These are phyloP conservation scores for Sardina pilchardus DNA, from an alignment of 2,113 vertebrate genomes.

Conservation along the genomic window DNA sequence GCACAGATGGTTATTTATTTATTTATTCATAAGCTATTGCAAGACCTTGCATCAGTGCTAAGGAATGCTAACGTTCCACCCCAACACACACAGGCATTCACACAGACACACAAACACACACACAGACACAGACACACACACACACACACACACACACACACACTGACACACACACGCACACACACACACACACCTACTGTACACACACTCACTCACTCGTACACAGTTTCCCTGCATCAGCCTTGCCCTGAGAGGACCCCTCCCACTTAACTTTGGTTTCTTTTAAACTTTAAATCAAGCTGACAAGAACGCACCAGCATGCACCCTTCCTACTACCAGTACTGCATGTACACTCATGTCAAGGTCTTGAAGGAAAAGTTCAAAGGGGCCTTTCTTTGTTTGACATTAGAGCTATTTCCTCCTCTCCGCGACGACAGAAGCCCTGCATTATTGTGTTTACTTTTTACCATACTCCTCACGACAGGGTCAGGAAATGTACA, in stretches of 20 bases:
- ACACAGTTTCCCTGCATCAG: no score
- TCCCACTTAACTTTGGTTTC: neutral
- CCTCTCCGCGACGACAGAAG: neutral
- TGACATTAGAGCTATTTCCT: neutral
- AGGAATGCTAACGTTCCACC: neutral
- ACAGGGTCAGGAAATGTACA: constrained; percentile 18
- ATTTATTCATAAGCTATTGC: neutral
- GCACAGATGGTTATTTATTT: neutral
- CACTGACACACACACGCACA: no score
- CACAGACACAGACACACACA: neutral
- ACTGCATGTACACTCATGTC: neutral
- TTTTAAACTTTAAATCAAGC: neutral
- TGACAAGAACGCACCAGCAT: neutral
- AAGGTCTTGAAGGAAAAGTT: neutral
- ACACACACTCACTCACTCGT: neutral
- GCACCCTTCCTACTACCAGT: neutral
- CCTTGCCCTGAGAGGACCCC: neutral
- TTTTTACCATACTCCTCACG: neutral
- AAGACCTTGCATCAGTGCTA: neutral
- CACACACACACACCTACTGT: neutral
- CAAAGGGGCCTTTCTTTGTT: neutral
- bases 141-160: neutral
- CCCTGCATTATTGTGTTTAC: neutral
- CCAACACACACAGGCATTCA: neutral
- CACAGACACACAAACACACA: no score